Conservation (phyloP, 1,140 invertebrate species). For the Drosophila nigrodunni region DNA sequence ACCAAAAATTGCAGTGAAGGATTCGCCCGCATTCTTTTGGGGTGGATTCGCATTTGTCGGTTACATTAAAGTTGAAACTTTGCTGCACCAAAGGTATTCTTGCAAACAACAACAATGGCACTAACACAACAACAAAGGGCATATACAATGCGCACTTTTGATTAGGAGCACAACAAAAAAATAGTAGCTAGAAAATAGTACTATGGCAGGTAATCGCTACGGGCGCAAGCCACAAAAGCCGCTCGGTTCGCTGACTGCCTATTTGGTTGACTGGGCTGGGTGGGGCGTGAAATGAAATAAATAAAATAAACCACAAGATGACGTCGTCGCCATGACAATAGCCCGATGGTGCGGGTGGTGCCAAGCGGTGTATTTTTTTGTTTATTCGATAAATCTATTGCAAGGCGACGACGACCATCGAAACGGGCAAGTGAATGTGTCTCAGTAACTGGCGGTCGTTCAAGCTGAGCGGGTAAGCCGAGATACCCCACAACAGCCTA, state of each 20-base stretch:
- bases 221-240: conserved; percentile 66
- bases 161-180: conserved; percentile 47
- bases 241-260: conserved; percentile 29
- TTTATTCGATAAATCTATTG: conserved; percentile 84
- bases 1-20: conserved; percentile 39
- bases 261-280: conserved; percentile 24
- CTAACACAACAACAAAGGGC: conserved; percentile 38
- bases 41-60: conserved; percentile 36
- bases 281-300: conserved; percentile 75
- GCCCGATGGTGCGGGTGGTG: conserved; percentile 15
- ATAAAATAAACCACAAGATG: conserved; percentile 81
- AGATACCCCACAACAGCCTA: conserved; percentile 7
- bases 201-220: conserved; percentile 68
- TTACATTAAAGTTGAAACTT: conserved; percentile 57
- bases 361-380: conserved; percentile 49
- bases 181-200: conserved; percentile 19
- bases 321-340: conserved; percentile 76
- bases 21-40: conserved; percentile 42
- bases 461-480: conserved; percentile 71
- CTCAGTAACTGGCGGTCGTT: conserved; percentile 72
- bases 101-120: conserved; percentile 16
- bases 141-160: conserved; percentile 67
- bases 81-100: conserved; percentile 41
- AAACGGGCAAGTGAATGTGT: conserved; percentile 40
- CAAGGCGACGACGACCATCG: conserved; percentile 49